Percentiles rank a stretch among this genome's conserved stretches.
Conservation (phyloP, 1,140 invertebrate genomes). For the Drosophila ohnishii region DNA sequence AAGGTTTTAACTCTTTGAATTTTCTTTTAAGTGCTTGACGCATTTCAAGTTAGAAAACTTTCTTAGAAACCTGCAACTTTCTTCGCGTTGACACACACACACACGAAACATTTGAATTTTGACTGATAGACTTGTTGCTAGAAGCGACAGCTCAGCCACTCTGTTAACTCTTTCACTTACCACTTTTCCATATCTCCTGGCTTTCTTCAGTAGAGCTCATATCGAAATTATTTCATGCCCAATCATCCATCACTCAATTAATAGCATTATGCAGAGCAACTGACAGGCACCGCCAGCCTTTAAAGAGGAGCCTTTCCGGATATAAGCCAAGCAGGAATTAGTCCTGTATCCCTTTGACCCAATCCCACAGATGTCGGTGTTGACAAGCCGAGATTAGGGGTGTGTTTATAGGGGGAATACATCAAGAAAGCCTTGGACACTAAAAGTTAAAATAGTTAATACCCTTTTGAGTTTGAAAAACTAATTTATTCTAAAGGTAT, state of each 20-base stretch:
- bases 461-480: not conserved
- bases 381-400: constrained; percentile 55
- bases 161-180: constrained; percentile 3
- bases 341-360: constrained; percentile 45
- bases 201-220: not conserved
- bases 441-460: not conserved
- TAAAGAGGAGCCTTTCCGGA: constrained; percentile 2
- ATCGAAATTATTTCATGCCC: constrained; percentile 32
- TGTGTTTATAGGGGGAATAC: constrained; percentile 13
- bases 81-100: constrained; percentile 16
- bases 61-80: constrained; percentile 11
- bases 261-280: constrained; percentile 19
- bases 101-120: constrained; percentile 57
- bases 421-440: constrained; percentile 1
- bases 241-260: constrained; percentile 53
- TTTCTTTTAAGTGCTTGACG: constrained; percentile 1
- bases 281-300: constrained; percentile 20
- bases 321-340: constrained; percentile 25
- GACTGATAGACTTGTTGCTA: constrained; percentile 76
- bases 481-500: not conserved
- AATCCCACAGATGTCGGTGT: constrained; percentile 59
- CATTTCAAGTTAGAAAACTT: constrained; percentile 23
- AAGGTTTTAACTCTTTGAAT: not conserved
- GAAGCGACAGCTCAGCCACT: constrained; percentile 51
- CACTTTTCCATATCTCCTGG: not conserved